Evolutionary conservation across 2,888 invertebrate species (phyloP), one percentile per base, ranked within the genome.

Genomic region (Gymnosoma rotundatum): DNA sequence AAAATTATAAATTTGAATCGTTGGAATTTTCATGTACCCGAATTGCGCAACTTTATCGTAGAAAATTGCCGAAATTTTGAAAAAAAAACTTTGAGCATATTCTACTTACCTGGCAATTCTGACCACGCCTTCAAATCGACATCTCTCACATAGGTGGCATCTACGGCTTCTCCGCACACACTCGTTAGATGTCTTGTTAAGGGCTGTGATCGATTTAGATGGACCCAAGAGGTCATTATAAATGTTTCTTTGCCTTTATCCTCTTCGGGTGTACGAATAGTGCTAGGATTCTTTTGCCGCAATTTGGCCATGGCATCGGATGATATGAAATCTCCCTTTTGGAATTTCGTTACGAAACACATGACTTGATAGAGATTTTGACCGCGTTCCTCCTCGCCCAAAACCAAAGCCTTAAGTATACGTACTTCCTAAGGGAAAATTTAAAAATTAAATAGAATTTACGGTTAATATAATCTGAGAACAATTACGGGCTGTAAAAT

Each of bases 301-400:
- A 98, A 93, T 92, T 98, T 98, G 48, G 98, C 96, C 97, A 98
- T 98, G 21, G 98, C 98, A 93, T 98, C 98, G 6, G 98, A 96
- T 6, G 98, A 97, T 89, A 98, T 98, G 91, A 98, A 98, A 89
- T 98, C 98, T 87, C 97, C 96, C 93, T 97, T 97, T 74, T 96
- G 95, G 88, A 97, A 97, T 90, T 97, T 96, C 74, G 96, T 96
- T 14, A 98, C 95, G 92, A 98, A 98, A 92, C 98, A 98, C 92
- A 98, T 94, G 7, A 96, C 96, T 93, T 98, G 97, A 91, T 96
- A 96, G 85, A 97, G 97, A 89, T 94, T 95, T 91, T 98, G 97
- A 0, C 97, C 97, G 70, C 97, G 94, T 91, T 98, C 98, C 91
- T 98, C 98, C 91, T 98, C 98, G 16, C 97, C 98, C 21, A 98